phyloP scores from a whole-genome alignment of 2,797 vertebrate genomes.

The Acipenser ruthenus region DNA sequence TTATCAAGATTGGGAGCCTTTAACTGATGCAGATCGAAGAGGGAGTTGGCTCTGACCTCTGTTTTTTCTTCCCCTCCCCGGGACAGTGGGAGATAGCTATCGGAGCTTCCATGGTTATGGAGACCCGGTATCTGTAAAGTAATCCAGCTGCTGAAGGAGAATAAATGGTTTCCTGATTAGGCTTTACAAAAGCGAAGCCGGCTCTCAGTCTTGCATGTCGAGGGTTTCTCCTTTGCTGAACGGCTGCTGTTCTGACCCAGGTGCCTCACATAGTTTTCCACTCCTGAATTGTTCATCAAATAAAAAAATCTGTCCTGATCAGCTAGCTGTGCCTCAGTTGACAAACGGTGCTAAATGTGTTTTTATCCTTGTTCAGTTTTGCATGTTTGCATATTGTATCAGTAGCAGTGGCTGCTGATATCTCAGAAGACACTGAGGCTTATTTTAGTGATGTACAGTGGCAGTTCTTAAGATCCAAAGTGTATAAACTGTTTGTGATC shows the following conservation, averaged over 20 bases:
- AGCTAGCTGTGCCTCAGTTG: background rate
- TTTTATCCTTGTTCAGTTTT: background rate
- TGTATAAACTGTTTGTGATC: too few relatives aligned
- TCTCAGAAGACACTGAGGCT: too few relatives aligned
- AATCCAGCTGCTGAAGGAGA: slow-evolving; percentile 18
- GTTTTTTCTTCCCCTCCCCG: slow-evolving; percentile 24
- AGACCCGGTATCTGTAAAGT: slow-evolving; percentile 15
- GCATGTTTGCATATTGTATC: background rate
- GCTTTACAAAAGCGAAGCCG: background rate
- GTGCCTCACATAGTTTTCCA: slow-evolving; percentile 12
- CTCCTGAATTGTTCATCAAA: slow-evolving; percentile 7
- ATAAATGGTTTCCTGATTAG: slow-evolving; percentile 15
- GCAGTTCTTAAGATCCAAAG: too few relatives aligned
- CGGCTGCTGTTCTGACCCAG: slow-evolving; percentile 15
- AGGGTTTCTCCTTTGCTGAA: slow-evolving; percentile 6
- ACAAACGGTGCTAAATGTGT: background rate
- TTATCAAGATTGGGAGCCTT: slow-evolving; percentile 21
- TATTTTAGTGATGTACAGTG: too few relatives aligned
- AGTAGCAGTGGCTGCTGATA: too few relatives aligned
- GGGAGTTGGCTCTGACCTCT: slow-evolving; percentile 21
- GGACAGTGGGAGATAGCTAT: slow-evolving; percentile 28
- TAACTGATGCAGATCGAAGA: slow-evolving; percentile 17
- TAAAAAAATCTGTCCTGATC: slow-evolving; percentile 10
- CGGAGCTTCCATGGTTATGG: slow-evolving; percentile 14
- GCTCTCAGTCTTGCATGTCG: slow-evolving; percentile 22